These are phyloP conservation scores for Eupithecia exiguata DNA, from an alignment of 2,888 invertebrate species.

Conservation along the genomic window DNA sequence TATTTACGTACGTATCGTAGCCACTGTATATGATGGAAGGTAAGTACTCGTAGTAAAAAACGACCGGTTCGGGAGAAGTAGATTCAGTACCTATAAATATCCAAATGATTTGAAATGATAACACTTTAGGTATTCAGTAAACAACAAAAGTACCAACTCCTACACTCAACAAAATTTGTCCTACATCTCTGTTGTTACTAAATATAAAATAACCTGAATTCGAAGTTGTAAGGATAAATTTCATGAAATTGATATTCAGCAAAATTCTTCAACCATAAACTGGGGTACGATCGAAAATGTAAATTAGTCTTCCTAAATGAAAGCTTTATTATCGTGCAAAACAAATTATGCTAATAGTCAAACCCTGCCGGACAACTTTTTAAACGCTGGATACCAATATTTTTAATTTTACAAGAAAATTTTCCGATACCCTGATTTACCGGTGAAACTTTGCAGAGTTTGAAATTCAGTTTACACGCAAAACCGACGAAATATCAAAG, in stretches of 20 bases:
- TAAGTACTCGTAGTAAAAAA: no score
- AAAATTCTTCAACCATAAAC: constrained; percentile 6
- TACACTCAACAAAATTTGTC: neutral
- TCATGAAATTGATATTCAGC: constrained; percentile 3
- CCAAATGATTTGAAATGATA: neutral
- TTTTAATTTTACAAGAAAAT: constrained; percentile 26
- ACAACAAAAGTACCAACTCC: neutral
- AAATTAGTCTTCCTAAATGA: constrained; percentile 33
- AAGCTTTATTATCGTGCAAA: constrained; percentile 41
- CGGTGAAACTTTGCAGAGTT: constrained; percentile 15
- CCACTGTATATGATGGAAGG: neutral
- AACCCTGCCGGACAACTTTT: constrained; percentile 37
- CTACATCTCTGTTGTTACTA: neutral
- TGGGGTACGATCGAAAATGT: constrained; percentile 35
- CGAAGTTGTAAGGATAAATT: neutral
- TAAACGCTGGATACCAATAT: constrained; percentile 32
- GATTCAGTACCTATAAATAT: no score
- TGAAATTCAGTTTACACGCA: neutral
- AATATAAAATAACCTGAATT: neutral
- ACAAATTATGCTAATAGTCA: constrained; percentile 46
- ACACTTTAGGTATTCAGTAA: neutral
- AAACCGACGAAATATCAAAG: constrained; percentile 7
- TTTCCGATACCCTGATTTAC: constrained; percentile 16
- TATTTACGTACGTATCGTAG: neutral
- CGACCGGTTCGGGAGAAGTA: no score